Conservation (phyloP, 2,113 vertebrate species). For the Suricata suricatta region DNA sequence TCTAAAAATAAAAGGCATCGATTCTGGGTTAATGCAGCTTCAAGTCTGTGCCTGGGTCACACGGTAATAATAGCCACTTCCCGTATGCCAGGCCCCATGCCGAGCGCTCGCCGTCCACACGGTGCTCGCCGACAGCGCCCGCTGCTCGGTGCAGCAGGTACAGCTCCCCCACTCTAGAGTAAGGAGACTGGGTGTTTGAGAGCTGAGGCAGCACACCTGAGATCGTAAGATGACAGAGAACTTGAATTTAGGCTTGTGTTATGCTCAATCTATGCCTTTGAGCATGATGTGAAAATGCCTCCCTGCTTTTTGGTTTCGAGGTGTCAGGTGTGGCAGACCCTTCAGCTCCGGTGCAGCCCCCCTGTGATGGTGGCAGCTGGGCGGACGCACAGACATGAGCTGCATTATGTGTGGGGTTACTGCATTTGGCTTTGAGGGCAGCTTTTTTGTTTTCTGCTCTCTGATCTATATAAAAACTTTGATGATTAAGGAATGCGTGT, state of each 20-base stretch:
- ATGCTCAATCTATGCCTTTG: neutral
- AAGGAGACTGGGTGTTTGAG: neutral
- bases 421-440: neutral
- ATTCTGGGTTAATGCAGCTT: neutral
- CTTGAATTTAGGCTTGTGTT: neutral
- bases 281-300: fast-evolving
- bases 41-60: neutral
- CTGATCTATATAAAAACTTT: neutral
- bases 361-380: neutral
- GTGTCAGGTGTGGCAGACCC: no score
- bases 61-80: neutral
- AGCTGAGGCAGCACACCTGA: neutral
- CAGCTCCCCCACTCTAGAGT: neutral
- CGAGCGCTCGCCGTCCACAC: neutral
- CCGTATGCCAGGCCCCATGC: fast-evolving
- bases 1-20: constrained; percentile 47
- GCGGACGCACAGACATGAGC: no score
- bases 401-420: neutral
- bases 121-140: fast-evolving
- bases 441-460: neutral
- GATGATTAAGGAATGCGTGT: neutral
- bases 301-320: neutral
- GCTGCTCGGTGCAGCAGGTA: neutral
- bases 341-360: neutral
- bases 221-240: neutral